Conservation (phyloP, 2,797 vertebrate genomes). For the Acanthurus tractus region DNA sequence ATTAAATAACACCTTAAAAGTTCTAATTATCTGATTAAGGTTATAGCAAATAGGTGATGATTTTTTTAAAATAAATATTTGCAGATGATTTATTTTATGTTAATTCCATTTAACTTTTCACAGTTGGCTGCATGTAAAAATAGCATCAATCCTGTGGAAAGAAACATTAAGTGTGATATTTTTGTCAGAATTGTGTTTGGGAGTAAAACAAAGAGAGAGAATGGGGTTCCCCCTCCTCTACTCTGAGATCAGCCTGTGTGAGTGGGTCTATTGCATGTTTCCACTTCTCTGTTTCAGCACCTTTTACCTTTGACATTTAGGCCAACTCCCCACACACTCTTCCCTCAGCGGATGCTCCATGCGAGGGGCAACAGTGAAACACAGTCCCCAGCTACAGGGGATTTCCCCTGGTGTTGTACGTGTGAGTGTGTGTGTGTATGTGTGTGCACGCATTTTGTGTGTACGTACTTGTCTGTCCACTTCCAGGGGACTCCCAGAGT, state of each 20-base stretch:
- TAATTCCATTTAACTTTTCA: slow-evolving; percentile 8
- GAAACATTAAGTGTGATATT: slow-evolving; percentile 51
- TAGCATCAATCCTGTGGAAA: slow-evolving; percentile 51
- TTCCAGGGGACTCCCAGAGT: slow-evolving; percentile 74
- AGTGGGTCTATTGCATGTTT: slow-evolving; percentile 78
- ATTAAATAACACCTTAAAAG: neutral
- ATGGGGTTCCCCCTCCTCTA: slow-evolving; percentile 77
- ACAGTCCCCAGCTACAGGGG: slow-evolving; percentile 62
- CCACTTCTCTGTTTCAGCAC: slow-evolving; percentile 65
- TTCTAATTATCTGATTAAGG: neutral
- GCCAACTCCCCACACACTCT: slow-evolving; percentile 76
- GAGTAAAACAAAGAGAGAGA: slow-evolving; percentile 36
- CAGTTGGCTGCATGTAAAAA: slow-evolving; percentile 32
- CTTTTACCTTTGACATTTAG: slow-evolving; percentile 84
- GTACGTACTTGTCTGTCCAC: slow-evolving; percentile 56
- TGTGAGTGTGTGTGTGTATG: slow-evolving; percentile 41
- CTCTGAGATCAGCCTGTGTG: slow-evolving; percentile 58
- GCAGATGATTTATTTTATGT: slow-evolving; percentile 1
- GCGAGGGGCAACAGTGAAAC: slow-evolving; percentile 63
- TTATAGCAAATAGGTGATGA: neutral
- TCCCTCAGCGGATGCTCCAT: slow-evolving; percentile 67
- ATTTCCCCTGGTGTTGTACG: slow-evolving; percentile 67
- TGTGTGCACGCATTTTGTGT: slow-evolving; percentile 25
- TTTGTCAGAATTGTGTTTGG: slow-evolving; percentile 49
- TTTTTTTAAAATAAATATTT: neutral